Conservation (phyloP, 2,113 vertebrate genomes). For the Sprattus sprattus region DNA sequence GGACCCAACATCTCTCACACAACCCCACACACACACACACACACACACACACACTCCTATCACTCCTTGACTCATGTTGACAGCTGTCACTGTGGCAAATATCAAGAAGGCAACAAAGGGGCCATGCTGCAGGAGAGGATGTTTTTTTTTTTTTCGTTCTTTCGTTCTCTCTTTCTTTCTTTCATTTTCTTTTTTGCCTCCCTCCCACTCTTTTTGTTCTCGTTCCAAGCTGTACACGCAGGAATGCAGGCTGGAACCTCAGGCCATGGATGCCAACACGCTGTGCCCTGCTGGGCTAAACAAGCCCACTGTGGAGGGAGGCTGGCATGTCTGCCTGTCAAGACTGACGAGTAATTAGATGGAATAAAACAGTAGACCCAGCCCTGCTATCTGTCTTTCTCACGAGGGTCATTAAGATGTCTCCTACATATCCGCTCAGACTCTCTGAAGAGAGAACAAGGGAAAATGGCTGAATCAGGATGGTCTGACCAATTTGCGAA, state of each 20-base stretch:
- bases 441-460: background rate
- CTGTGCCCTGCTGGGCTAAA: background rate
- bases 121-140: background rate
- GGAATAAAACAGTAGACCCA: background rate
- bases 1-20: background rate
- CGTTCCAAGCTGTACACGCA: background rate
- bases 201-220: background rate
- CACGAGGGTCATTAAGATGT: background rate
- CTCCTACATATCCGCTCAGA: background rate
- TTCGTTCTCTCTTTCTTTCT: background rate
- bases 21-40: constrained; percentile 37
- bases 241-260: background rate
- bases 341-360: background rate
- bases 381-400: background rate
- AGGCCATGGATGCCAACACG: background rate
- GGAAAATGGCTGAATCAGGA: too few species aligned
- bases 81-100: constrained; percentile 63
- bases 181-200: background rate
- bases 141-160: background rate
- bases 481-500: too few species aligned
- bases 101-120: constrained; percentile 49
- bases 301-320: background rate
- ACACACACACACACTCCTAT: constrained; percentile 32
- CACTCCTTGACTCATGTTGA: constrained; percentile 53
- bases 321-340: background rate